A percentile compares a stretch with the other conserved stretches of the same genome.
Evolutionary conservation across 2,797 vertebrate genomes (phyloP).

Genomic region (Cynodonichthys magdalenae): DNA sequence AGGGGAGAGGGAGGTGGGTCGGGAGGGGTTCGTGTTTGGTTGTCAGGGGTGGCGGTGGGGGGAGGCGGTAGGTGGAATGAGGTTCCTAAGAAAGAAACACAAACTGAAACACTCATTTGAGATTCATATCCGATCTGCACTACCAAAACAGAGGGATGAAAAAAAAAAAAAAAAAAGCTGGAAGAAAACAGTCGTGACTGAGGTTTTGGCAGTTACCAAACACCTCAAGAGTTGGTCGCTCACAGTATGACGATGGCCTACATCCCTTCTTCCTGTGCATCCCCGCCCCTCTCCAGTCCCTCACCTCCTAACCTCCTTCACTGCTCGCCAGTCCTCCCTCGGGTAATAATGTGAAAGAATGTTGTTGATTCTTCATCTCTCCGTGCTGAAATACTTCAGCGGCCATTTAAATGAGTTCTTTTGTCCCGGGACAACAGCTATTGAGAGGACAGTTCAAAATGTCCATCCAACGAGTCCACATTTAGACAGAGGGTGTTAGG

Average conservation of each 20-base stretch:
- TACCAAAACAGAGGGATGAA: slow-evolving; percentile 38
- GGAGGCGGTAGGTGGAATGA: slow-evolving; percentile 42
- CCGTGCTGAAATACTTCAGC: slow-evolving; percentile 80
- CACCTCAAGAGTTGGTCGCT: slow-evolving; percentile 64
- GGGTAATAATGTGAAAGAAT: slow-evolving; percentile 88
- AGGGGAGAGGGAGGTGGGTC: slow-evolving; percentile 46
- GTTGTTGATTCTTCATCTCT: slow-evolving; percentile 82
- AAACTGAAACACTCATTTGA: slow-evolving; percentile 55
- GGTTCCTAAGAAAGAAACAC: slow-evolving; percentile 71
- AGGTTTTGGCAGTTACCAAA: slow-evolving; percentile 71
- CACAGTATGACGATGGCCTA: slow-evolving; percentile 46
- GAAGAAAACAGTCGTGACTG: slow-evolving; percentile 33
- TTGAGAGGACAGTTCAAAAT: slow-evolving; percentile 81
- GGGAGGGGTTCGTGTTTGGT: slow-evolving; percentile 44
- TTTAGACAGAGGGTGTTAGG: slow-evolving; percentile 69
- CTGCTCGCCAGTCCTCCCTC: slow-evolving; percentile 65
- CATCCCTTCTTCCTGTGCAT: slow-evolving; percentile 15
- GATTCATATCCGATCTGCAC: slow-evolving; percentile 60
- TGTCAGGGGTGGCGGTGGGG: slow-evolving; percentile 12
- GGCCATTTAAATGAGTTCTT: slow-evolving; percentile 84
- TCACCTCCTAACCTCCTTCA: slow-evolving; percentile 66
- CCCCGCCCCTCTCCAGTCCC: slow-evolving; percentile 12
- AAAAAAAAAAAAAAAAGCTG: slow-evolving; percentile 32
- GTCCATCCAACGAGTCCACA: slow-evolving; percentile 76
- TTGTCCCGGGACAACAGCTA: slow-evolving; percentile 75